Conservation (phyloP, 2,113 vertebrate genomes). For the Oreotrochilus melanogaster region DNA sequence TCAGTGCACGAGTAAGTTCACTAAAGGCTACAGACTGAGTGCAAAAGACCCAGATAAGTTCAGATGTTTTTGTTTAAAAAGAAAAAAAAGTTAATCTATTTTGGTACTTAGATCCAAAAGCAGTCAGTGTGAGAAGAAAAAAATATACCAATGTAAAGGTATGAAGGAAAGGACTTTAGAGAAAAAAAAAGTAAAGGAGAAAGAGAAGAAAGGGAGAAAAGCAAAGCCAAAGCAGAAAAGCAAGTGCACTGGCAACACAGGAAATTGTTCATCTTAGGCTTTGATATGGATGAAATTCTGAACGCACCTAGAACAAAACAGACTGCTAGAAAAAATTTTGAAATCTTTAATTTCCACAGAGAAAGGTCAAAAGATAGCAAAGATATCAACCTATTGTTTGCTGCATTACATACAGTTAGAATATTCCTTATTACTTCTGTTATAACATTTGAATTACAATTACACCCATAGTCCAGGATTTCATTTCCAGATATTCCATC, state of each 20-base stretch:
- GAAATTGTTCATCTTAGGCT: constrained; percentile 20
- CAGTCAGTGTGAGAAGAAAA: not conserved
- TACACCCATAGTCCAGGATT: not conserved
- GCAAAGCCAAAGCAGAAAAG: not conserved
- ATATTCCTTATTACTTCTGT: not conserved
- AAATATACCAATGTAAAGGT: not conserved
- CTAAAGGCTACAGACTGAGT: not conserved
- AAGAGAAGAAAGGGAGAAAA: not conserved
- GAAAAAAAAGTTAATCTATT: not conserved
- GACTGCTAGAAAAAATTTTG: not conserved
- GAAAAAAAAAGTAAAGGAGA: not conserved
- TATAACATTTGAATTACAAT: constrained; percentile 48
- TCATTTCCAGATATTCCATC: constrained; percentile 26
- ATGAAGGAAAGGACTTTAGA: not conserved
- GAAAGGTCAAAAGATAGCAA: not conserved
- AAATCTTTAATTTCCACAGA: constrained; percentile 12
- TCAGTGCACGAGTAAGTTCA: not conserved
- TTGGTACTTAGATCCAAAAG: constrained; percentile 2
- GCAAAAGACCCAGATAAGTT: not conserved
- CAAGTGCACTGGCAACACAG: not conserved
- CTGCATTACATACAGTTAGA: not conserved
- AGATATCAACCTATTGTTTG: not conserved
- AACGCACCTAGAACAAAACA: not conserved
- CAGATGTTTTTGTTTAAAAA: not conserved
- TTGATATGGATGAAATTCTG: not conserved